A percentile compares a stretch with the other conserved stretches of the same genome.
These are phyloP conservation scores for Cacatua alba DNA, from an alignment of 2,113 vertebrate genomes.

Conservation along the genomic window DNA sequence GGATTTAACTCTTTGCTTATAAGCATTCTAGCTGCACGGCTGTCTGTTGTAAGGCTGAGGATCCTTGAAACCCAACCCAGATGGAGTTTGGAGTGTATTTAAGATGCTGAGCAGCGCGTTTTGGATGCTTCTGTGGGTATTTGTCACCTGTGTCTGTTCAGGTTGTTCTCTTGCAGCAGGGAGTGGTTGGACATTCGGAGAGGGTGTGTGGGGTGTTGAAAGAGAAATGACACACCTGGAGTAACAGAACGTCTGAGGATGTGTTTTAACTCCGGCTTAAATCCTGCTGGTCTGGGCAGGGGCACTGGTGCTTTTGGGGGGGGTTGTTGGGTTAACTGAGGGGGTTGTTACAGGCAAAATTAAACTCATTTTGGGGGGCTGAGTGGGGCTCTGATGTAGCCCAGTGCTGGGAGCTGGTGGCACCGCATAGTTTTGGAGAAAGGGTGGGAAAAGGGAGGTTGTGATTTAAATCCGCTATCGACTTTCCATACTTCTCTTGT, in stretches of 20 bases:
- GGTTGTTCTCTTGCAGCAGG: background rate
- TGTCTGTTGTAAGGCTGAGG: background rate
- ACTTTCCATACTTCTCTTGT: fast-evolving
- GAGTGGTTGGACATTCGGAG: background rate
- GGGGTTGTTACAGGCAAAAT: background rate
- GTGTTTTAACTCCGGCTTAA: fast-evolving
- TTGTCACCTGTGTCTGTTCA: background rate
- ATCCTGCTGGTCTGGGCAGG: background rate
- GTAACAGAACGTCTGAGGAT: background rate
- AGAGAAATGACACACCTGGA: background rate
- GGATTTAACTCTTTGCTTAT: background rate
- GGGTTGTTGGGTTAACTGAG: background rate
- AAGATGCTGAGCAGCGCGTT: fast-evolving
- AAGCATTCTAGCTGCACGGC: fast-evolving
- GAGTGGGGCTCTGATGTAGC: background rate
- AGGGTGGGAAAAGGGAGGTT: fast-evolving
- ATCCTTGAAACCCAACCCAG: background rate
- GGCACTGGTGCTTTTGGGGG: fast-evolving
- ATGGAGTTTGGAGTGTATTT: fast-evolving
- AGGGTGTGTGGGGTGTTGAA: background rate
- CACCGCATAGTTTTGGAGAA: fast-evolving
- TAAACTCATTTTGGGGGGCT: fast-evolving
- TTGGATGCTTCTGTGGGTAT: background rate
- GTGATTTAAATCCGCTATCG: fast-evolving
- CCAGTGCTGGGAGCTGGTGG: background rate